Evolutionary conservation across 2,113 vertebrate species (phyloP).

Genomic region (Electrona antarctica): DNA sequence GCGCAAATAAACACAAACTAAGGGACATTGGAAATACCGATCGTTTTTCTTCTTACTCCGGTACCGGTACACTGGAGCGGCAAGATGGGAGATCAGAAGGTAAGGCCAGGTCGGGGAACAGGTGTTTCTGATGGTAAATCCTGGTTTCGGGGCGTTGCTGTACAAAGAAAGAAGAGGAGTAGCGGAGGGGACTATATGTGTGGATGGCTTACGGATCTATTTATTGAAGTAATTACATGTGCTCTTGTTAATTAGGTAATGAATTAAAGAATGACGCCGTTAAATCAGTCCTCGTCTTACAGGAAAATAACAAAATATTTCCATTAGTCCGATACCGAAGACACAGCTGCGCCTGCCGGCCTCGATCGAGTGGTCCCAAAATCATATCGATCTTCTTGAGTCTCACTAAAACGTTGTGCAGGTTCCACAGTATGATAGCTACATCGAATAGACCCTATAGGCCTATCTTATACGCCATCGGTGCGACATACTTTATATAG

Average conservation of each 20-base stretch:
- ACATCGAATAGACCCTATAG: neutral
- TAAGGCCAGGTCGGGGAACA: slow-evolving; percentile 64
- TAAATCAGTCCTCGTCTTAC: neutral
- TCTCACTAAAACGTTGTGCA: neutral
- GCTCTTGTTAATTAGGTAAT: neutral
- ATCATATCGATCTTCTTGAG: neutral
- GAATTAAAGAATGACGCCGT: neutral
- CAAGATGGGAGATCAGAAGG: slow-evolving; percentile 82
- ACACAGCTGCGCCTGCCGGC: slow-evolving; percentile 4
- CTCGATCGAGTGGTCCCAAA: slow-evolving; percentile 17
- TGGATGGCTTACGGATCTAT: slow-evolving; percentile 18
- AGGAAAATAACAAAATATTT: neutral
- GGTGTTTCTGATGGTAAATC: slow-evolving; percentile 61
- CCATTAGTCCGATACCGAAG: neutral
- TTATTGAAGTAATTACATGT: neutral
- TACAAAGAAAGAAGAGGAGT: slow-evolving; percentile 70
- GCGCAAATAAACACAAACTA: slow-evolving; percentile 38
- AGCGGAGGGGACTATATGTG: slow-evolving; percentile 28
- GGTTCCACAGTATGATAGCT: neutral
- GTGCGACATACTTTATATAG: neutral
- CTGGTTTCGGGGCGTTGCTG: slow-evolving; percentile 56
- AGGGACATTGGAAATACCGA: slow-evolving; percentile 19
- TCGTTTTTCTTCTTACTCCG: slow-evolving; percentile 29
- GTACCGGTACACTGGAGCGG: slow-evolving; percentile 39
- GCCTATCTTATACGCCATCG: neutral